Base-by-base conservation (phyloP, 2,888 invertebrate genomes). In the Tillus elongatus region DNA sequence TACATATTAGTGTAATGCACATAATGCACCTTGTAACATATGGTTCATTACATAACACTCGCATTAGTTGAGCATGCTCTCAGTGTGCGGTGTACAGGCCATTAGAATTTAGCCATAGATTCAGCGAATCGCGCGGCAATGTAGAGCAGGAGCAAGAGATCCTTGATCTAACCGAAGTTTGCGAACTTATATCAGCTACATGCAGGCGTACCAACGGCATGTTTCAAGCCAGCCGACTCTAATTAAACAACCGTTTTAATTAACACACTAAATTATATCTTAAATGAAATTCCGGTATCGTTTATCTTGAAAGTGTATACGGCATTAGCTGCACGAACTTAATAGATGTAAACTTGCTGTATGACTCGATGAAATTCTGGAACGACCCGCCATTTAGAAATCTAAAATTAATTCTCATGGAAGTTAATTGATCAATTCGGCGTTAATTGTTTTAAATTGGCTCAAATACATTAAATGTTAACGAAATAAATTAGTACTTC, bases 191-290 rank as follows among this genome's bases (percentile, higher is more conserved):
- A 60, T 63, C 60, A 60, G 61, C 55, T 49, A 54, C 55, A 57
- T 59, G 58, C 61, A 62, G 61, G 56, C 61, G 52, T 19, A 46
- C 50, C 49, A 49, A 46, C 53, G 54, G 58, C 63, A 59, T 61
- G 60, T 61, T 62, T 62, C 60, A 62, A 43, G 47, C 57, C 57
- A 51, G 52, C 60, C 54, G 54, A 58, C 53, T 63, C 63, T 66
- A 67, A 67, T 67, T 66, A 66, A 68, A 67, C 66, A 61, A 59
- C 64, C 63, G 66, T 67, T 67, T 67, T 68, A 67, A 67, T 68
- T 67, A 68, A 67, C 64, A 58, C 60, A 55, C 59, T 67, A 64
- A 67, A 66, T 67, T 66, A 66, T 63, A 59, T 56, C 62, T 54
- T 59, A 61, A 65, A 66, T 63, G 64, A 65, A 64, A 65, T 63